Conservation (phyloP, 2,113 vertebrate species). For the Papio anubis region DNA sequence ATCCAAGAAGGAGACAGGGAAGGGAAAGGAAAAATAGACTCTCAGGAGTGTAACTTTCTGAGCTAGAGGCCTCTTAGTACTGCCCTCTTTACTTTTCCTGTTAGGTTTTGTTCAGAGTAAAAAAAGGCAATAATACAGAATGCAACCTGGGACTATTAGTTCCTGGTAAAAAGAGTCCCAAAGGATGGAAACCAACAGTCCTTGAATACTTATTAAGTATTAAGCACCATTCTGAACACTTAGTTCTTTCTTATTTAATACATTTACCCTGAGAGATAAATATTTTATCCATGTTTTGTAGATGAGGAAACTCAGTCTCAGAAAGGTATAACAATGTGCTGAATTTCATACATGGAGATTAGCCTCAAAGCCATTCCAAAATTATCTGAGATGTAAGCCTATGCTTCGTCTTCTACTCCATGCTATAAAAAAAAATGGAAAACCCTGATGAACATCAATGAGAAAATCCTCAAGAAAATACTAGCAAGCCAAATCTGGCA, state of each 20-base stretch:
- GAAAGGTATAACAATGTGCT: background rate
- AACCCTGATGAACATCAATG: too few species aligned
- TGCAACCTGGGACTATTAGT: background rate
- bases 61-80: background rate
- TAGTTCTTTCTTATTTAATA: background rate
- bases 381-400: background rate
- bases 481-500: too few species aligned
- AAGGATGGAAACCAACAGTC: background rate
- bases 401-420: background rate
- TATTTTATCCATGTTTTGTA: background rate
- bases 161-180: background rate
- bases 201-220: background rate
- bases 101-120: background rate
- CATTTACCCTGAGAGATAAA: background rate
- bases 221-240: background rate
- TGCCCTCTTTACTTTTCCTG: background rate
- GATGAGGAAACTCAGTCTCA: background rate
- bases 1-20: background rate
- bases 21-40: background rate
- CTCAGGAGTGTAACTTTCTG: background rate
- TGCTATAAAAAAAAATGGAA: background rate
- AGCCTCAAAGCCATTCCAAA: background rate
- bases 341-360: background rate
- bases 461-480: too few species aligned
- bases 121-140: background rate